Evolutionary conservation across 1,140 invertebrate species (phyloP).

Genomic region (Aphelinus certus): DNA sequence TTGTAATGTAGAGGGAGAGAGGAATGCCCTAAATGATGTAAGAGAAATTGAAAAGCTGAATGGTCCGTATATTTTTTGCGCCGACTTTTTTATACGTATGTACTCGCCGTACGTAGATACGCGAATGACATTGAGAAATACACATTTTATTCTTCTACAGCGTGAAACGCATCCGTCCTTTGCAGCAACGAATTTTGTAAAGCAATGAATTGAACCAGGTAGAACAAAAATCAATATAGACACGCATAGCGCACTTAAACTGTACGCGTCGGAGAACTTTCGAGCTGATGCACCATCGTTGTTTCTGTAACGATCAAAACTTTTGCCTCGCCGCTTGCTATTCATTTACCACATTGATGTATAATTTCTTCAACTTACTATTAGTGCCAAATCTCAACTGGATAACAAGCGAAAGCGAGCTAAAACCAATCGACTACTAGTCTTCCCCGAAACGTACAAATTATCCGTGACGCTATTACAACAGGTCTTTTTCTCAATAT

Average conservation of each 20-base stretch:
- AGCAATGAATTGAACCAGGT: conserved; percentile 4
- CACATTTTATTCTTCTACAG: conserved; percentile 34
- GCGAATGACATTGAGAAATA: not conserved
- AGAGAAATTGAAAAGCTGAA: conserved; percentile 19
- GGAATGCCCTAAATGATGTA: not conserved
- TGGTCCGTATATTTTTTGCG: conserved; percentile 12
- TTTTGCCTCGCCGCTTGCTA: conserved; percentile 19
- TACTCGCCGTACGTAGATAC: conserved; percentile 23
- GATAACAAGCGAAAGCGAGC: not conserved
- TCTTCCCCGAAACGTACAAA: conserved; percentile 31
- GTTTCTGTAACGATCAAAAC: conserved; percentile 24
- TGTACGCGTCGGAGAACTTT: conserved; percentile 31
- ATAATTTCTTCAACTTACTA: conserved; percentile 1
- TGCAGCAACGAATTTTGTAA: conserved; percentile 26
- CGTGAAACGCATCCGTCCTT: conserved; percentile 25
- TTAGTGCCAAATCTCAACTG: conserved; percentile 8
- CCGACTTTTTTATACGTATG: conserved; percentile 30
- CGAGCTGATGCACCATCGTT: conserved; percentile 3
- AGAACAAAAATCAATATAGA: conserved; percentile 27
- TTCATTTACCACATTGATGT: not conserved
- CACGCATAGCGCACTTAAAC: conserved; percentile 34
- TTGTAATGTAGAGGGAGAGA: conserved; percentile 1
- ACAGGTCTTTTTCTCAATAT: conserved; percentile 7
- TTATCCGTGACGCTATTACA: not conserved
- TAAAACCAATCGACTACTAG: conserved; percentile 12